phyloP scores from a whole-genome alignment of 1,140 invertebrate genomes.

The Drosophila lowei region DNA sequence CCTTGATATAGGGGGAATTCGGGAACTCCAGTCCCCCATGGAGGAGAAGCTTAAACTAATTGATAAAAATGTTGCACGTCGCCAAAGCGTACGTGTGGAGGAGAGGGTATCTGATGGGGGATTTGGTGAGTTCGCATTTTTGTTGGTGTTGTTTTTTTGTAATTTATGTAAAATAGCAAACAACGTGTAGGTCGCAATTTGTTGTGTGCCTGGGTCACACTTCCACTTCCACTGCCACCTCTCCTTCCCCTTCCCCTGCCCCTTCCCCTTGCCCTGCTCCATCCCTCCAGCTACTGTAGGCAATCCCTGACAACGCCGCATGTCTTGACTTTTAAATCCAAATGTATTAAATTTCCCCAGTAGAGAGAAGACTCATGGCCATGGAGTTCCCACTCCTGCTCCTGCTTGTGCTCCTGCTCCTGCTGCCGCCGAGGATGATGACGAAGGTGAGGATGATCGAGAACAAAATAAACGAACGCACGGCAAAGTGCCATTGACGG shows the following conservation, averaged over 20 bases:
- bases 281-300: conserved; percentile 3
- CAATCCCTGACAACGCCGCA: conserved; percentile 68
- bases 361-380: conserved; percentile 45
- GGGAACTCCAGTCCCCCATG: background rate
- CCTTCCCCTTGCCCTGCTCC: background rate
- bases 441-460: conserved; percentile 33
- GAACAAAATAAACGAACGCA: conserved; percentile 7
- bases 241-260: too few relatives aligned
- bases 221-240: background rate
- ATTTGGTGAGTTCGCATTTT: conserved; percentile 32
- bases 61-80: conserved; percentile 79
- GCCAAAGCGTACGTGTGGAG: conserved; percentile 48
- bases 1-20: conserved; percentile 24
- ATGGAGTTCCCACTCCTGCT: conserved; percentile 30
- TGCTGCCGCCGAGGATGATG: conserved; percentile 15
- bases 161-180: conserved; percentile 79
- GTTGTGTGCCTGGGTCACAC: conserved; percentile 64
- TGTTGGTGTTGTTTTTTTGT: conserved; percentile 58
- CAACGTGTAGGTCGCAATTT: conserved; percentile 78
- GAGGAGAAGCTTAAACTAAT: conserved; percentile 78
- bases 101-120: conserved; percentile 49
- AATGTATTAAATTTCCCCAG: conserved; percentile 77
- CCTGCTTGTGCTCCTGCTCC: too few relatives aligned
- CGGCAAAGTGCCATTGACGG: conserved; percentile 51
- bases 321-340: conserved; percentile 82